Base-by-base conservation (phyloP, 2,797 vertebrate genomes). In the Leucoraja ocellata region DNA sequence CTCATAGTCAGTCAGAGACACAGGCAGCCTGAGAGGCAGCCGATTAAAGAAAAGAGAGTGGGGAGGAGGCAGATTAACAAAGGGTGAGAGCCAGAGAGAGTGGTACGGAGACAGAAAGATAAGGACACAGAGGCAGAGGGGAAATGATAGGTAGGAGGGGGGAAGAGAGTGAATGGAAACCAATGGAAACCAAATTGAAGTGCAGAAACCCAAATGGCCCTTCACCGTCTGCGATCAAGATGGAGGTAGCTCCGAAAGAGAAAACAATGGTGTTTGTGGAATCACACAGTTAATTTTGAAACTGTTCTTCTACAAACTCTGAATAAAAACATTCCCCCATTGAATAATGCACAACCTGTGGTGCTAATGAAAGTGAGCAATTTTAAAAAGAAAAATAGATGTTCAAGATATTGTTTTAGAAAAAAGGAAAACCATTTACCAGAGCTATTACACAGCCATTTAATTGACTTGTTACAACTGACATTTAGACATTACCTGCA, bases 401-500 rank as follows among this genome's bases (percentile, higher is more conserved):
- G 88, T 46, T 7, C 1, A 73, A 23, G 1, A 13, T 21, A 73
- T 90, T 71, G 3, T 90, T 90, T 16, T 90, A 25, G 2, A 2
- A 88, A 88, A 65, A 58, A 5, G 23, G 61, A 68, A 68, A 90
- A 36, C 61, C n/a, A 68, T 39, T 65, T 90, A 68, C 18, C 86
- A 68, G 71, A 16, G 32, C 65, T 63, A 90, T 90, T 71, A 71
- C 32, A 32, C 63, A 71, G 86, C 65, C 32, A 91, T 73, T 71
- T 71, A 39, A 73, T 73, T 32, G 21, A 71, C 88, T 91, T 71
- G 88, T 91, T 68, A 91, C 65, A 91, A 71, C 32, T 73, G 88
- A 91, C 68, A 91, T 54, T 91, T 91, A 39, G 90, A 91, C 68
- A 74, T 8, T 11, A 46, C 71, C 39, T 39, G 90, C 71, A 91